Percentiles rank a stretch among this genome's conserved stretches.
phyloP scores from a whole-genome alignment of 2,797 vertebrate species.

The Rhabdophis nuchalis region DNA sequence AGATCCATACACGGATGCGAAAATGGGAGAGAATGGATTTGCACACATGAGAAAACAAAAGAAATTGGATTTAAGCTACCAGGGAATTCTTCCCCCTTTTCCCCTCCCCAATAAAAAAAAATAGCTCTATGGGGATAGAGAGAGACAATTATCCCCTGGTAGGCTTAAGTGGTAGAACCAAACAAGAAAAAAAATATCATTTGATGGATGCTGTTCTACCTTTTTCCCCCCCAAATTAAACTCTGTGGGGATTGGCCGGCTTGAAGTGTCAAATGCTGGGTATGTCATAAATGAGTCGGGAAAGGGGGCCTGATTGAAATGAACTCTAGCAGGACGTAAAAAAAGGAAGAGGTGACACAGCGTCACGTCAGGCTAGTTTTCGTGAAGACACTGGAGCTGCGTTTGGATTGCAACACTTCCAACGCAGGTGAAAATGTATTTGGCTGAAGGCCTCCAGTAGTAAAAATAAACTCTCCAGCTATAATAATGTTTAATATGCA shows the following conservation, averaged over 20 bases:
- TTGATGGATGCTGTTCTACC: background rate
- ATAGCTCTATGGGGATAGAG: background rate
- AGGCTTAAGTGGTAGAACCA: background rate
- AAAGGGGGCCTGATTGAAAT: background rate
- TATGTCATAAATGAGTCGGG: background rate
- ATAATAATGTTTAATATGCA: background rate
- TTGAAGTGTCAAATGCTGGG: background rate
- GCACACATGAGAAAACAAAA: background rate
- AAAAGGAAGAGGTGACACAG: no score
- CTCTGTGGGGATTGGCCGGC: background rate
- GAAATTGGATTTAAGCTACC: background rate
- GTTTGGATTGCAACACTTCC: background rate
- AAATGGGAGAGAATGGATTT: background rate
- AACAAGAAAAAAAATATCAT: background rate
- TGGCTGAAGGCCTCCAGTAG: background rate
- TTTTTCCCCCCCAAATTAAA: background rate
- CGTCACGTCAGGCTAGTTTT: background rate
- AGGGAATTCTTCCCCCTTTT: background rate
- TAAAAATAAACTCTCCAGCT: background rate
- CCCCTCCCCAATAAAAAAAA: fast-evolving
- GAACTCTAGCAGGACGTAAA: background rate
- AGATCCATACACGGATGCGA: background rate
- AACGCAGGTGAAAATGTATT: background rate
- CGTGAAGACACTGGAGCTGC: background rate
- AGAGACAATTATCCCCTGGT: background rate